phyloP scores from a whole-genome alignment of 2,888 invertebrate genomes.

The Ophion ventricosus region DNA sequence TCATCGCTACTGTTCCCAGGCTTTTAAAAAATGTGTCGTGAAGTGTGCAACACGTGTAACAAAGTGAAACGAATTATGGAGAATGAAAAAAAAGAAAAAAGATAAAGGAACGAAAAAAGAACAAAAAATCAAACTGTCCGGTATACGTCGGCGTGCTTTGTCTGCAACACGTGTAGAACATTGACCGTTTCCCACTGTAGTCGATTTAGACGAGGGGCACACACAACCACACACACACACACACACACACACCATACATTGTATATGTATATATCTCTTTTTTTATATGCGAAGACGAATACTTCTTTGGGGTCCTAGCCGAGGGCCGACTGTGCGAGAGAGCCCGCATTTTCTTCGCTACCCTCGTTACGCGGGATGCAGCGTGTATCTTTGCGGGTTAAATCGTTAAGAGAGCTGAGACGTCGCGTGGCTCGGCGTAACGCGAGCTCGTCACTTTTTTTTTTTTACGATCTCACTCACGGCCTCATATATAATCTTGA shows the following conservation, averaged over 20 bases:
- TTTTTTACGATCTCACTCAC: conserved; percentile 67
- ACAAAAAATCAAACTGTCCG: background rate
- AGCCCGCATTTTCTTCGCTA: conserved; percentile 35
- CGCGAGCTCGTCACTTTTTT: conserved; percentile 42
- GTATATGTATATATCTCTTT: background rate
- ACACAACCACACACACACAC: too few species aligned
- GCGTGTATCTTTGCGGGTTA: conserved; percentile 47
- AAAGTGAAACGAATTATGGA: background rate
- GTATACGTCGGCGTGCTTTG: conserved; percentile 43
- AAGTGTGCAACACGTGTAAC: conserved; percentile 11
- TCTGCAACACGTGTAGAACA: conserved; percentile 19
- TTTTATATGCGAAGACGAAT: conserved; percentile 29
- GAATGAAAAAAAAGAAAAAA: background rate
- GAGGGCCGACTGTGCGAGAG: background rate
- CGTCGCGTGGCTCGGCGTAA: conserved; percentile 62
- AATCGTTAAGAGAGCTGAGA: conserved; percentile 45
- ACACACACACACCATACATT: conserved; percentile 5
- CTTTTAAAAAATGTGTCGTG: background rate
- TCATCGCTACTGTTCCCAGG: background rate
- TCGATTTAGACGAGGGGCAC: background rate
- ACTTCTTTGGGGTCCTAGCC: conserved; percentile 2
- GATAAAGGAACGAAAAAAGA: background rate
- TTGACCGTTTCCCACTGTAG: conserved; percentile 14
- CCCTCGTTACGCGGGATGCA: conserved; percentile 65
- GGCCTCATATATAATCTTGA: conserved; percentile 53